Conservation (phyloP, 2,797 vertebrate genomes). For the Myioborus miniatus region DNA sequence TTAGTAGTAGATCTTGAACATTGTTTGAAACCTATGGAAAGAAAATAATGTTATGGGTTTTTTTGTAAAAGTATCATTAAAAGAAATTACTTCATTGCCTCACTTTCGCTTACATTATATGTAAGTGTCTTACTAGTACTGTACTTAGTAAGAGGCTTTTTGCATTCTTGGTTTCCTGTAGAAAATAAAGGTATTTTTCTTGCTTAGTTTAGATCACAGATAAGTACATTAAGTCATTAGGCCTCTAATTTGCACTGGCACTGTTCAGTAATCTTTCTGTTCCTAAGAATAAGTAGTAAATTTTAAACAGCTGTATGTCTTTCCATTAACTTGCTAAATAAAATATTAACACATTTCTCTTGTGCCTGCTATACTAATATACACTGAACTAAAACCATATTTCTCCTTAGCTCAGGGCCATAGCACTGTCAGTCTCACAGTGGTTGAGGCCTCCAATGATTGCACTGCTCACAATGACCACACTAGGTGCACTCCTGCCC, state of each 20-base stretch:
- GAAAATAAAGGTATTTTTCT: conserved; percentile 51
- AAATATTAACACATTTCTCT: conserved; percentile 68
- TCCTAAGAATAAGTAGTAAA: conserved; percentile 36
- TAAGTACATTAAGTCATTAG: not conserved
- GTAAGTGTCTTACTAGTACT: conserved; percentile 49
- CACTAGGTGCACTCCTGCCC: not conserved
- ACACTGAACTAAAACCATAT: not conserved
- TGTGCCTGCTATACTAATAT: conserved; percentile 60
- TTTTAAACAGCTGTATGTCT: conserved; percentile 56
- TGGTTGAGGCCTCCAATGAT: not conserved
- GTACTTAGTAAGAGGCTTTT: conserved; percentile 32
- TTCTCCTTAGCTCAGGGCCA: not conserved
- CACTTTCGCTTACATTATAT: conserved; percentile 50
- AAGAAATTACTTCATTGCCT: conserved; percentile 5
- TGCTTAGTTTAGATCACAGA: conserved; percentile 47
- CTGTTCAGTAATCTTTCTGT: conserved; percentile 44
- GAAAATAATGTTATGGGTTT: not conserved
- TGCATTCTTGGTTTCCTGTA: conserved; percentile 41
- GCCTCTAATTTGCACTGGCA: conserved; percentile 36
- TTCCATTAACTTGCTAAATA: conserved; percentile 64
- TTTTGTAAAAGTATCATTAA: conserved; percentile 41
- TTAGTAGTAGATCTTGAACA: conserved; percentile 40
- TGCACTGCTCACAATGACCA: not conserved
- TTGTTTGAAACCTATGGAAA: conserved; percentile 54
- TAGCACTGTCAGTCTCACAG: not conserved